A percentile compares a stretch with the other conserved stretches of the same genome.
These are phyloP conservation scores for Ianthella basta DNA, from an alignment of 37 sponge, comb jelly and placozoan genomes.

Conservation along the genomic window DNA sequence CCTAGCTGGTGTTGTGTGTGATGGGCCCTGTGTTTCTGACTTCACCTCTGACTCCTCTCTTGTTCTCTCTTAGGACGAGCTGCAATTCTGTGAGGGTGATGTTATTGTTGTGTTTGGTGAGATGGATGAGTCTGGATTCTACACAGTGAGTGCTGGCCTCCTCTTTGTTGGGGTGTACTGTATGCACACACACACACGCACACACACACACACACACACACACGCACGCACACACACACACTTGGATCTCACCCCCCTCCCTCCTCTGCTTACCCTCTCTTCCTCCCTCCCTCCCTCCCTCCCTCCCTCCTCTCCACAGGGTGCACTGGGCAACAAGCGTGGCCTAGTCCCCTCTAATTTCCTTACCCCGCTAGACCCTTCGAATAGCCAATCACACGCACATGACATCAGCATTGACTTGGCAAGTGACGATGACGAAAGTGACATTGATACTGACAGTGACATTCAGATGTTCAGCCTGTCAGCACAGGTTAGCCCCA, in stretches of 20 bases:
- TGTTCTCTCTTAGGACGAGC: slow-evolving; percentile 42
- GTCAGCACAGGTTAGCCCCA: background rate
- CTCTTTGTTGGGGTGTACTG: background rate
- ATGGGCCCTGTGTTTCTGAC: background rate
- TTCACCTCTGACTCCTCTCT: no score
- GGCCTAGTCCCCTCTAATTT: slow-evolving; percentile 75
- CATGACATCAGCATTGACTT: background rate
- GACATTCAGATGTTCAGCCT: background rate
- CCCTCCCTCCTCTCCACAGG: background rate
- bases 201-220: background rate
- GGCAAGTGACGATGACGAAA: slow-evolving; percentile 2
- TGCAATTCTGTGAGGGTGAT: slow-evolving; percentile 57
- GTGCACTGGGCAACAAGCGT: slow-evolving; percentile 40
- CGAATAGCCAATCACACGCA: background rate
- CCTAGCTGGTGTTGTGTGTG: background rate
- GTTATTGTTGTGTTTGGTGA: slow-evolving; percentile 55
- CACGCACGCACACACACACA: no score
- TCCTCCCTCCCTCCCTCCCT: no score
- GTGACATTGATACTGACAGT: slow-evolving; percentile 17
- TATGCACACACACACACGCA: background rate
- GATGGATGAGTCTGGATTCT: slow-evolving; percentile 61
- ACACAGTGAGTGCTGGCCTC: slow-evolving; percentile 13
- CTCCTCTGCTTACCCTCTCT: no score
- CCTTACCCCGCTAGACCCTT: slow-evolving; percentile 25
- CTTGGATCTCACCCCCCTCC: no score